These are phyloP conservation scores for Rhinoptilus africanus DNA, from an alignment of 2,113 vertebrate species.

Conservation along the genomic window DNA sequence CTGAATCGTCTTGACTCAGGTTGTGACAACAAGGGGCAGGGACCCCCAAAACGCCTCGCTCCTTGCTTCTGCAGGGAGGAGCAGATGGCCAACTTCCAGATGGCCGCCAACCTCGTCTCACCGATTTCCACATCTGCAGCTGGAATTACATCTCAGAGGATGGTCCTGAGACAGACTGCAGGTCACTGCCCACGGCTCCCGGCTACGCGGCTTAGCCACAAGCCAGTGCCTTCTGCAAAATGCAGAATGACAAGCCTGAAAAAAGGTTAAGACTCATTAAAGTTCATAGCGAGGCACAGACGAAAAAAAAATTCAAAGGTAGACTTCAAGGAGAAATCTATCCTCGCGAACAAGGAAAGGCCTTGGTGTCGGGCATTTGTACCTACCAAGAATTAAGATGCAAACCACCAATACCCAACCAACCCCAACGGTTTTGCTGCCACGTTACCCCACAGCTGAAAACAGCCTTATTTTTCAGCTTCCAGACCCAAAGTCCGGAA, in stretches of 20 bases:
- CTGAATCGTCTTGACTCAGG: slow-evolving; percentile 3
- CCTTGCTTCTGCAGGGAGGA: neutral
- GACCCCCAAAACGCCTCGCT: neutral
- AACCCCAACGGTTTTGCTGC: neutral
- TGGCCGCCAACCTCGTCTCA: neutral
- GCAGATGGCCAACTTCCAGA: slow-evolving; percentile 37
- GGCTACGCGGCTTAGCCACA: neutral
- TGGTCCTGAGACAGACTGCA: neutral
- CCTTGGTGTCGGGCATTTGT: neutral
- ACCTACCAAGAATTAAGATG: neutral
- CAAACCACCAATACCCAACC: neutral
- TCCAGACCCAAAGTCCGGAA: neutral
- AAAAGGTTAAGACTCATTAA: neutral
- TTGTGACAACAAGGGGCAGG: neutral
- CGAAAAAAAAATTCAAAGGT: neutral
- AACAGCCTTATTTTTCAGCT: neutral
- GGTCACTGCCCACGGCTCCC: neutral
- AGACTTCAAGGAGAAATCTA: neutral
- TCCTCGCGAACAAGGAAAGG: neutral
- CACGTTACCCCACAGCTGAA: neutral
- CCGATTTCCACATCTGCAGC: slow-evolving; percentile 1
- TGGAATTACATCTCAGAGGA: neutral
- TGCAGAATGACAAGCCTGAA: slow-evolving; percentile 16
- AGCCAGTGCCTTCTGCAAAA: slow-evolving; percentile 14
- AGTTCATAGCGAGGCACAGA: neutral